phyloP scores from a whole-genome alignment of 2,888 invertebrate genomes.

The Morpho achilles region DNA sequence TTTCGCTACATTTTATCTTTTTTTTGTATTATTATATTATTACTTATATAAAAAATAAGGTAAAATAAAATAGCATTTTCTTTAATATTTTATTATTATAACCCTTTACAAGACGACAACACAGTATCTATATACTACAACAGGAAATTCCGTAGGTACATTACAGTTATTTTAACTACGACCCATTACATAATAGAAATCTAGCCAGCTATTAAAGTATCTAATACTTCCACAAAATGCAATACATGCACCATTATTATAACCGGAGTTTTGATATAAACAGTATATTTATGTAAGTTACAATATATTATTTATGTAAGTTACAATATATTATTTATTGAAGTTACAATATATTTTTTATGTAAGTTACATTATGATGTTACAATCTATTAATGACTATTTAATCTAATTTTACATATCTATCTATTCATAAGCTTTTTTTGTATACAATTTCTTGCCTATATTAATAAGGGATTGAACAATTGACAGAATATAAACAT shows the following conservation, averaged over 20 bases:
- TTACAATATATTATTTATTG: constrained; percentile 12
- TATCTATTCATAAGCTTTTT: constrained; percentile 41
- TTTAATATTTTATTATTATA: constrained; percentile 51
- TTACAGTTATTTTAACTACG: constrained; percentile 38
- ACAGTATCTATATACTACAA: constrained; percentile 49
- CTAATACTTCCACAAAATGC: not conserved
- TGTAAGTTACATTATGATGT: constrained; percentile 14
- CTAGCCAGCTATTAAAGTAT: constrained; percentile 9
- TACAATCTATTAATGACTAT: constrained; percentile 3
- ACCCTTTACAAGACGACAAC: constrained; percentile 34
- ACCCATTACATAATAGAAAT: not conserved
- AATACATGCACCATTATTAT: constrained; percentile 2
- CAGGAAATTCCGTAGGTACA: constrained; percentile 39
- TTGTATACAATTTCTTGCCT: constrained; percentile 31
- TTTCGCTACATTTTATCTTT: no score
- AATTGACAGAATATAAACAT: constrained; percentile 24
- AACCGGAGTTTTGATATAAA: constrained; percentile 61
- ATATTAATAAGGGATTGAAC: constrained; percentile 19
- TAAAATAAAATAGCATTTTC: no score
- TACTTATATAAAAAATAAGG: no score
- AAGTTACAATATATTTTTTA: constrained; percentile 14
- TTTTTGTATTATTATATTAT: no score
- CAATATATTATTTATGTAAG: constrained; percentile 14
- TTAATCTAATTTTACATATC: constrained; percentile 18
- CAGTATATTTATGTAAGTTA: constrained; percentile 16